phyloP scores from a whole-genome alignment of 1,140 invertebrate genomes.

The Matsumurasca onukii region DNA sequence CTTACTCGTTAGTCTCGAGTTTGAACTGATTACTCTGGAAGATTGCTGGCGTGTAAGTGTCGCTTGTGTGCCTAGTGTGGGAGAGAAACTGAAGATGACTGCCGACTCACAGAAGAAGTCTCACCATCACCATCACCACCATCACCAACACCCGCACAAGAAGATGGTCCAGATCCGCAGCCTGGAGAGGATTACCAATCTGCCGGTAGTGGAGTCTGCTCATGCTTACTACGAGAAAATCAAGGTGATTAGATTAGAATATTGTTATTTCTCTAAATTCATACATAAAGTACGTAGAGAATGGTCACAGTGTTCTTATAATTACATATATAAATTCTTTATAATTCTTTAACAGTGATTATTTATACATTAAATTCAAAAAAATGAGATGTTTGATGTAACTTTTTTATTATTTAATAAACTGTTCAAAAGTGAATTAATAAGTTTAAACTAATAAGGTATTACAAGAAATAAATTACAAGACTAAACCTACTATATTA shows the following conservation, averaged over 20 bases:
- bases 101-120: background rate
- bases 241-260: background rate
- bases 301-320: background rate
- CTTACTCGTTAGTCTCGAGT: too few relatives aligned
- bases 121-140: background rate
- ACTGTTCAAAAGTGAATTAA: too few relatives aligned
- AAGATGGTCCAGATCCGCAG: constrained; percentile 5
- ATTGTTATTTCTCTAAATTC: background rate
- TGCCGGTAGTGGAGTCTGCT: background rate
- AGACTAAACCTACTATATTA: background rate
- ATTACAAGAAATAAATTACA: too few relatives aligned
- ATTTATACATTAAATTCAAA: too few relatives aligned
- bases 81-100: background rate
- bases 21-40: too few relatives aligned
- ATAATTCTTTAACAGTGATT: background rate
- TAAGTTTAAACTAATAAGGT: too few relatives aligned
- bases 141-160: background rate
- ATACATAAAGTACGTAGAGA: too few relatives aligned
- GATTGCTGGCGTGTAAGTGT: too few relatives aligned
- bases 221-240: background rate
- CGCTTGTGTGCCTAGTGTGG: too few relatives aligned
- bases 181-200: background rate
- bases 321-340: background rate
- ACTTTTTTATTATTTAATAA: background rate
- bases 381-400: background rate